These are phyloP conservation scores for Cephus spinipes DNA, from an alignment of 2,888 invertebrate species.

Conservation along the genomic window DNA sequence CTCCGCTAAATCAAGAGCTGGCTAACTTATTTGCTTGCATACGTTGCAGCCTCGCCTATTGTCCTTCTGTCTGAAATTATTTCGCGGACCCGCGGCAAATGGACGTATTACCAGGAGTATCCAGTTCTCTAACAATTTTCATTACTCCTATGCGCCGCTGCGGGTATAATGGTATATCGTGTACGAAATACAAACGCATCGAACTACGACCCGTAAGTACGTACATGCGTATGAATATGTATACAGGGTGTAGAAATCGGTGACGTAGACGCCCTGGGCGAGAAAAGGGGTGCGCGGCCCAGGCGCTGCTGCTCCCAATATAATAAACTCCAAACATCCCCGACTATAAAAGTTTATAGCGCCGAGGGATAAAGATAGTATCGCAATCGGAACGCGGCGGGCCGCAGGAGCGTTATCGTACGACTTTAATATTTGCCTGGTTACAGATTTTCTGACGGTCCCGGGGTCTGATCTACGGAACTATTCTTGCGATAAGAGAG, in stretches of 20 bases:
- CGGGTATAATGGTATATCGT: conserved; percentile 23
- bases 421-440: conserved; percentile 59
- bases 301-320: conserved; percentile 7
- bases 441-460: conserved; percentile 50
- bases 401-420: conserved; percentile 54
- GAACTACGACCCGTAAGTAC: neutral
- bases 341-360: conserved; percentile 62
- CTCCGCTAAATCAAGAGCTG: conserved; percentile 60
- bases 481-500: conserved; percentile 12
- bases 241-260: neutral
- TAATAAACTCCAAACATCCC: conserved; percentile 18
- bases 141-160: conserved; percentile 21
- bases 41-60: conserved; percentile 45
- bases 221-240: neutral
- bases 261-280: neutral
- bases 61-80: conserved; percentile 60
- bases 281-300: conserved; percentile 19
- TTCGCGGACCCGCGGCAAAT: conserved; percentile 52
- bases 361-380: conserved; percentile 59
- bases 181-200: neutral
- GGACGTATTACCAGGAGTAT: conserved; percentile 33
- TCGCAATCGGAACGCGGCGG: conserved; percentile 42
- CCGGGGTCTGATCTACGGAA: conserved; percentile 6
- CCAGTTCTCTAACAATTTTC: neutral
- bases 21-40: conserved; percentile 62